Evolutionary conservation across 2,113 vertebrate species (phyloP).

Genomic region (Aptenodytes forsteri): DNA sequence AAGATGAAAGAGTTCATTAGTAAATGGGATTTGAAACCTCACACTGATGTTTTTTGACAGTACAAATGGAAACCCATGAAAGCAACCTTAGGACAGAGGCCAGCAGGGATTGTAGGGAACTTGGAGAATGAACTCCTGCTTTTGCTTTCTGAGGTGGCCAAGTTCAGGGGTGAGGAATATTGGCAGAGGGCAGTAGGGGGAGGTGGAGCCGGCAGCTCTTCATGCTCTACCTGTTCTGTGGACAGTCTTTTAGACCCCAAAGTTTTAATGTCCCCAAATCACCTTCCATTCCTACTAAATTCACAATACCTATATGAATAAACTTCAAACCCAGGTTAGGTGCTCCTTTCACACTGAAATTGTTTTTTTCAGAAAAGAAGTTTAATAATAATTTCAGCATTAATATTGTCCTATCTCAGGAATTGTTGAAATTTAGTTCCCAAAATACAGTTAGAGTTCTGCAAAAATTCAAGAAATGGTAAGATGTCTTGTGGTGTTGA

Average conservation of each 20-base stretch:
- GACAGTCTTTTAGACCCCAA: background rate
- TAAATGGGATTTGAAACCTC: slow-evolving; percentile 63
- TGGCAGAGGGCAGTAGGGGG: background rate
- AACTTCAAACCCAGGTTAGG: background rate
- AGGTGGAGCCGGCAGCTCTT: background rate
- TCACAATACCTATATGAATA: background rate
- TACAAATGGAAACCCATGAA: slow-evolving; percentile 57
- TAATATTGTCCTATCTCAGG: background rate
- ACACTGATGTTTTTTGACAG: slow-evolving; percentile 57
- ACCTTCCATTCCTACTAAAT: background rate
- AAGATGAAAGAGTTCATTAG: slow-evolving; percentile 68
- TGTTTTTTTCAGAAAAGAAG: background rate
- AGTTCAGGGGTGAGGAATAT: background rate
- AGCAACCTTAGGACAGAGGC: slow-evolving; percentile 45
- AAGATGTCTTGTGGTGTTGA: background rate
- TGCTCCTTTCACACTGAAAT: background rate
- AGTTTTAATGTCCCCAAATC: background rate
- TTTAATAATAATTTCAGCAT: background rate
- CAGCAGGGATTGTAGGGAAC: background rate
- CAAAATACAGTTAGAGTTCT: background rate
- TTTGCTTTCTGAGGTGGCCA: background rate
- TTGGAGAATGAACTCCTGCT: background rate
- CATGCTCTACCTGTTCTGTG: background rate
- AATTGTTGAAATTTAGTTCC: background rate
- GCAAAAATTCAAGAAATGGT: background rate